Evolutionary conservation across 2,113 vertebrate species (phyloP), one percentile per base, ranked within the genome.

Genomic region (Anseranas semipalmata): DNA sequence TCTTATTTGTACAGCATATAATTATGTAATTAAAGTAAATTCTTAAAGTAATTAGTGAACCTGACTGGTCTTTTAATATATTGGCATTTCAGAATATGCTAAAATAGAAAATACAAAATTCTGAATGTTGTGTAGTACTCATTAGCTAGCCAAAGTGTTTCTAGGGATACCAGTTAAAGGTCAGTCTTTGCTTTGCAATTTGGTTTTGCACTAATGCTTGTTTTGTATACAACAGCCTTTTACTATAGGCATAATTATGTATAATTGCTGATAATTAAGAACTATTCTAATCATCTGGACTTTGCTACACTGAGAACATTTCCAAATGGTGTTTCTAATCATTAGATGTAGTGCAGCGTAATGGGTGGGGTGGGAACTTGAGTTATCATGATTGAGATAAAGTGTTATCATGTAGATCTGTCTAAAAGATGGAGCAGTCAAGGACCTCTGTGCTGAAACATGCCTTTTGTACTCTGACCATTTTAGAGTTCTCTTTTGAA

Each of bases 201-300:
- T 83, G 79, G 77, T 85, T 97, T 88, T 96, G 87, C 15, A 5
- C 93, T 85, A 46, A 37, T 91, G 67, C 94, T 97, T 96, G 85
- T 96, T 96, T 97, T 90, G 81, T 89, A 85, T 92, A 91, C 80
- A 89, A 66, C 80, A 91, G 73, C 83, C 62, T 95, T 84, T 87
- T 89, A 89, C 94, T 93, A 80, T 48, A 68, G 39, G 37, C 70
- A 43, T 95, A 87, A 95, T 96, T 95, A 87, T 74, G 74, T 68
- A 75, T 75, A 92, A 85, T 82, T 96, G 85, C 89, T 96, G 70
- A 66, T 96, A 94, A 95, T 96, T 95, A 97, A 75, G 68, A 92
- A 27, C 58, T 70, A 0, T 87, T 90, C 62, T 76, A 94, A 89
- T 95, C 19, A 66, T 89, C 83, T 72, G 21, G 35, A 52, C 83